Evolutionary conservation across 2,113 vertebrate species (phyloP).

Genomic region (Mobula birostris): DNA sequence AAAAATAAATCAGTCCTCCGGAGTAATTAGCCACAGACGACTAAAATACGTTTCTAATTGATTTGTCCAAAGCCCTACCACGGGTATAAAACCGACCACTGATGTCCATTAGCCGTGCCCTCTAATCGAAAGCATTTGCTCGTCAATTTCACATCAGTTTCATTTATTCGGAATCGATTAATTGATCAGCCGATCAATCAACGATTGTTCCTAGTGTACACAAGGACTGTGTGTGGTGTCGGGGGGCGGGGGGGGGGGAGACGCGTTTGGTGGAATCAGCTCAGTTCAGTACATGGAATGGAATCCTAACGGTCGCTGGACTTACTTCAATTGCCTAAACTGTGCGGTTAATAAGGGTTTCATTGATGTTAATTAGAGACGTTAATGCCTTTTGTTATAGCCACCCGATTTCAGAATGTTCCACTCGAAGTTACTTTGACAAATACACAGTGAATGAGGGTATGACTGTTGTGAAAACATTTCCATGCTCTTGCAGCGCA

Average conservation of each 20-base stretch:
- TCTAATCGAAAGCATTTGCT: neutral
- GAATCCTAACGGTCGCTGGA: neutral
- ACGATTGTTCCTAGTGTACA: neutral
- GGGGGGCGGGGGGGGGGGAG: too few relatives aligned
- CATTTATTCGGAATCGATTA: neutral
- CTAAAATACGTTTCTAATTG: neutral
- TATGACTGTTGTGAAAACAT: neutral
- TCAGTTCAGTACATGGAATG: neutral
- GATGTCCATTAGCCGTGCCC: neutral
- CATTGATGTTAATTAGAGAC: too few relatives aligned
- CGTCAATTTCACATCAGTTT: constrained; percentile 8
- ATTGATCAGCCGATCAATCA: neutral
- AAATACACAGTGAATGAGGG: neutral
- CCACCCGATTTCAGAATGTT: neutral
- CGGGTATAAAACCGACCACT: neutral
- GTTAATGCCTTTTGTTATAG: neutral
- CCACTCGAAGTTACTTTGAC: neutral
- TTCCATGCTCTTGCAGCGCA: neutral
- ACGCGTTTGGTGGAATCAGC: neutral
- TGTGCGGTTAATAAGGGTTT: neutral
- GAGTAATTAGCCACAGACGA: neutral
- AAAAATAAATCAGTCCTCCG: neutral
- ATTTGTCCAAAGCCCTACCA: neutral
- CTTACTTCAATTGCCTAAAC: neutral
- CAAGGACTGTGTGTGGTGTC: too few relatives aligned